Percentiles rank a stretch among this genome's conserved stretches.
phyloP scores from a whole-genome alignment of 53 echinoderm and acorn worm genomes.

The Actinopyga echinites region DNA sequence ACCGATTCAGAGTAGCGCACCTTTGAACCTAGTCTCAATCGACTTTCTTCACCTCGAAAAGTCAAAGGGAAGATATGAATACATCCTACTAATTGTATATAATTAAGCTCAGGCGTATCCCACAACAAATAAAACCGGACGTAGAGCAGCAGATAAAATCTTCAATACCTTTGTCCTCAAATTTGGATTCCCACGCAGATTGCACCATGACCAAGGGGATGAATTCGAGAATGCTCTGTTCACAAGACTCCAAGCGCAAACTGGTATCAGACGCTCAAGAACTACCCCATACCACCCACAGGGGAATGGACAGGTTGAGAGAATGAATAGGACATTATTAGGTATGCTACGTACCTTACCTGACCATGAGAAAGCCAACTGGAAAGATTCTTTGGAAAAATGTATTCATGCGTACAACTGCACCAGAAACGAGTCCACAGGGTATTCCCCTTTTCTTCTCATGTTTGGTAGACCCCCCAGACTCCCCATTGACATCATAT shows the following conservation, averaged over 20 bases:
- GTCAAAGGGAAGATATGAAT: too few species aligned
- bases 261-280: not conserved
- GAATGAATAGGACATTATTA: constrained; percentile 5
- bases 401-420: constrained; percentile 1
- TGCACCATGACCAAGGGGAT: too few species aligned
- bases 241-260: not conserved
- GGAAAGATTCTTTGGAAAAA: not conserved
- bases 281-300: constrained; percentile 28
- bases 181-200: constrained; percentile 15
- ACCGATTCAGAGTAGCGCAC: not conserved
- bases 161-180: constrained; percentile 11
- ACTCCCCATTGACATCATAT: not conserved
- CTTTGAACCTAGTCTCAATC: not conserved
- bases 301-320: constrained; percentile 22
- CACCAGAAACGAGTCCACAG: too few species aligned
- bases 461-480: not conserved
- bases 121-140: constrained; percentile 13
- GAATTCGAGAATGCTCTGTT: constrained; percentile 19
- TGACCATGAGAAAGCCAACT: not conserved
- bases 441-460: too few species aligned
- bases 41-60: not conserved
- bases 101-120: not conserved
- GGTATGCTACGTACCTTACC: constrained; percentile 7
- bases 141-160: constrained; percentile 20
- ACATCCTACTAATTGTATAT: not conserved